Percentiles rank a stretch among this genome's conserved stretches.
These are phyloP conservation scores for Holacanthella duospinosa DNA, from an alignment of 2,888 invertebrate genomes.

Conservation along the genomic window DNA sequence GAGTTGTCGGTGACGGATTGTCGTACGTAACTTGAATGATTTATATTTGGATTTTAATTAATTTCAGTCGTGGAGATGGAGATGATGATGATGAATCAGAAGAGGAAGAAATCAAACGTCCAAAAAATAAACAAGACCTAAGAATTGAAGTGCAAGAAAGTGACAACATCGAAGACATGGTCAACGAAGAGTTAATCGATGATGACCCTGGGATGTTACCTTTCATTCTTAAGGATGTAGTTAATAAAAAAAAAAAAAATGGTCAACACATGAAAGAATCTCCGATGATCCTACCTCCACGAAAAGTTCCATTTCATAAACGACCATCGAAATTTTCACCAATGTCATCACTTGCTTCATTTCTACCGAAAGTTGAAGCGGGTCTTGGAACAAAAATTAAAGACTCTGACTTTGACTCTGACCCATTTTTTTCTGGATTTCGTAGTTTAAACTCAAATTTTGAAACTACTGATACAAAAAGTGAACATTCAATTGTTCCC, in stretches of 20 bases:
- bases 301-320: not conserved
- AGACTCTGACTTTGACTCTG: conserved; percentile 5
- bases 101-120: not conserved
- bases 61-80: not conserved
- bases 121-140: not conserved
- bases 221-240: conserved; percentile 1
- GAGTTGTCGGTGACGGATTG: too few relatives aligned
- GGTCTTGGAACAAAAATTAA: conserved; percentile 1
- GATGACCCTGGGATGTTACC: not conserved
- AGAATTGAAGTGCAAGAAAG: not conserved
- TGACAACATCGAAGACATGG: not conserved
- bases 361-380: not conserved
- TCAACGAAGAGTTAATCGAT: not conserved
- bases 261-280: not conserved
- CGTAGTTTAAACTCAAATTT: not conserved
- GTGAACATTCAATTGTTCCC: not conserved
- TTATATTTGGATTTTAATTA: not conserved
- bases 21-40: too few relatives aligned
- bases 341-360: not conserved
- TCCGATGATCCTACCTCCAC: not conserved
- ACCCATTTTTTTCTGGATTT: conserved; percentile 8
- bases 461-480: not conserved
- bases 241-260: not conserved
- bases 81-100: not conserved
- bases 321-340: not conserved